These are phyloP conservation scores for Euleptes europaea DNA, from an alignment of 2,113 vertebrate species.

Conservation along the genomic window DNA sequence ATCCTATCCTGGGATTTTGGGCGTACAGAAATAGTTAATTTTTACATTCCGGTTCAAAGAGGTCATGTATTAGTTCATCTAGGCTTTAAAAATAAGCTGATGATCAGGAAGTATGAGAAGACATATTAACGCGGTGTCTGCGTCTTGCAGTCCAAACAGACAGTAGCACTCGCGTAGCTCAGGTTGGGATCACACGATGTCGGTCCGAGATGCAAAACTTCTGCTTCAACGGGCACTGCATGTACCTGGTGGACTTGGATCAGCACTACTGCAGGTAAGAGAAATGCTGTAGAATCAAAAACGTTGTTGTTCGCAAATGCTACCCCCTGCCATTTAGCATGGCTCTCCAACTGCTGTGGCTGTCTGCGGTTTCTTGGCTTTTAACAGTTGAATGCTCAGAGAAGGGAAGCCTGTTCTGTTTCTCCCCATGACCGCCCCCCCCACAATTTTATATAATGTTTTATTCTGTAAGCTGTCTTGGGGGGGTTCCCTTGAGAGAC, in stretches of 20 bases:
- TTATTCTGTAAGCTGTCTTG: too few species aligned
- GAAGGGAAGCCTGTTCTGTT: too few species aligned
- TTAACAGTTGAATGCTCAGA: too few species aligned
- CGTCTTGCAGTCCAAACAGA: slow-evolving; percentile 70
- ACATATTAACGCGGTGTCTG: neutral
- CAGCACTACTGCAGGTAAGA: slow-evolving; percentile 75
- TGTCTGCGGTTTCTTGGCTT: too few species aligned
- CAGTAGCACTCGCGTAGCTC: slow-evolving; percentile 66
- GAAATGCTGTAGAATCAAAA: rapidly evolving
- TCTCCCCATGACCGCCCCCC: too few species aligned
- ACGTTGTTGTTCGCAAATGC: neutral
- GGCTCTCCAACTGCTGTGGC: too few species aligned
- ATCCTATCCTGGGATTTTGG: neutral
- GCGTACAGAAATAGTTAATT: neutral
- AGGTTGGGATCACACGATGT: slow-evolving; percentile 67
- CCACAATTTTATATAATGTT: too few species aligned
- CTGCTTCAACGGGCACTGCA: slow-evolving; percentile 79
- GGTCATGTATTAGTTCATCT: neutral
- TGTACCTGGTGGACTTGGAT: slow-evolving; percentile 73
- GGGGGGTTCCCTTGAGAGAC: too few species aligned
- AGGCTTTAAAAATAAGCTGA: neutral
- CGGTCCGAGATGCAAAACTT: slow-evolving; percentile 73
- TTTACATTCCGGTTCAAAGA: neutral
- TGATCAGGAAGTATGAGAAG: neutral
- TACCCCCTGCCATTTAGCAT: neutral